Conservation (phyloP, 1,140 invertebrate species). For the Papilio helenus region DNA sequence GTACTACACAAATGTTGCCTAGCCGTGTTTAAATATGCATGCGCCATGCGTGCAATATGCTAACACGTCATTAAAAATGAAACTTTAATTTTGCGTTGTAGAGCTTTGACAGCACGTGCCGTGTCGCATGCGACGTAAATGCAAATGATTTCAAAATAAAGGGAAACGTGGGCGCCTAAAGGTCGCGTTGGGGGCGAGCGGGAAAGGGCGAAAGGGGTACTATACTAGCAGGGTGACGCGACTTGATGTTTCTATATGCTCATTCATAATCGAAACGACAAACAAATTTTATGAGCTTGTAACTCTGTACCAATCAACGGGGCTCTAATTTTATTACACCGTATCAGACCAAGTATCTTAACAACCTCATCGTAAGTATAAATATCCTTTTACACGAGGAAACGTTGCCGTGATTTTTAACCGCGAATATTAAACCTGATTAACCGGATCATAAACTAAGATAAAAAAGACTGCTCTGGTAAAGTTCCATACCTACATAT, state of each 20-base stretch:
- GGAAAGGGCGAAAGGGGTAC: slow-evolving; percentile 21
- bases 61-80: slow-evolving; percentile 78
- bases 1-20: slow-evolving; percentile 38
- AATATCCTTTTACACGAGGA: neutral
- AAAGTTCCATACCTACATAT: neutral
- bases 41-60: slow-evolving; percentile 54
- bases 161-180: slow-evolving; percentile 34
- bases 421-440: neutral
- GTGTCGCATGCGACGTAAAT: slow-evolving; percentile 65
- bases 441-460: neutral
- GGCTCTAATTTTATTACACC: neutral
- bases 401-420: neutral
- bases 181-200: neutral
- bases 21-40: slow-evolving; percentile 24
- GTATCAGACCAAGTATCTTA: neutral
- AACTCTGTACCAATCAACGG: neutral
- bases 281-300: slow-evolving; percentile 20
- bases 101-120: slow-evolving; percentile 48
- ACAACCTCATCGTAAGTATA: neutral
- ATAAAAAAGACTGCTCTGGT: neutral
- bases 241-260: slow-evolving; percentile 1
- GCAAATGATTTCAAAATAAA: slow-evolving; percentile 61
- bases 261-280: slow-evolving; percentile 23
- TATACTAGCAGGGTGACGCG: slow-evolving; percentile 12
- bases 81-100: slow-evolving; percentile 68